Conservation (phyloP, 2,888 invertebrate species). For the Drosophila kokeensis region DNA sequence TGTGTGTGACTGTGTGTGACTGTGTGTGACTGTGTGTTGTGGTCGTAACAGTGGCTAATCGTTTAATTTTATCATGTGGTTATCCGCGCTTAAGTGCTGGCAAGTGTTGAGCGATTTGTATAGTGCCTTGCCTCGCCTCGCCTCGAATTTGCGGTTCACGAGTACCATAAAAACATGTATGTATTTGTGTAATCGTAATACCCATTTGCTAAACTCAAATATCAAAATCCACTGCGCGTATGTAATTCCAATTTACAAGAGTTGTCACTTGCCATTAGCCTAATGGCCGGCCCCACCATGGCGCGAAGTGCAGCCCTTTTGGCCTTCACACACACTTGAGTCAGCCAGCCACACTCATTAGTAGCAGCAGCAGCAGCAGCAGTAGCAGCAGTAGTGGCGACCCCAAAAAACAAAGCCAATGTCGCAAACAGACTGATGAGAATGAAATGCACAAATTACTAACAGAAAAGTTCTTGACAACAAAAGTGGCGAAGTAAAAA, state of each 20-base stretch:
- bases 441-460: constrained; percentile 47
- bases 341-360: constrained; percentile 47
- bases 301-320: constrained; percentile 30
- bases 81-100: constrained; percentile 74
- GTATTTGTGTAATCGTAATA: not conserved
- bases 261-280: constrained; percentile 48
- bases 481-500: not conserved
- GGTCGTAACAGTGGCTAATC: constrained; percentile 66
- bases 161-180: not conserved
- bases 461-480: constrained; percentile 11
- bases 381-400: constrained; percentile 4
- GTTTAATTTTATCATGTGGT: constrained; percentile 79
- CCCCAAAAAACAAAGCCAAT: constrained; percentile 39
- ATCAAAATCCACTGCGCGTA: constrained; percentile 19
- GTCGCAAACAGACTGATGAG: constrained; percentile 47
- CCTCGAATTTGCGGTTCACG: constrained; percentile 27
- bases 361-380: constrained; percentile 17
- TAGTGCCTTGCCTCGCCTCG: constrained; percentile 24
- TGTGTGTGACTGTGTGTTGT: constrained; percentile 18
- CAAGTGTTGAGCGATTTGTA: constrained; percentile 75
- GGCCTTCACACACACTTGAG: constrained; percentile 47
- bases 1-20: constrained; percentile 12
- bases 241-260: constrained; percentile 51
- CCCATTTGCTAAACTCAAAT: constrained; percentile 8
- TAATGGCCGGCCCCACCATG: constrained; percentile 44